Evolutionary conservation across 1,140 invertebrate species (phyloP).

Genomic region (Zaprionus africanus): DNA sequence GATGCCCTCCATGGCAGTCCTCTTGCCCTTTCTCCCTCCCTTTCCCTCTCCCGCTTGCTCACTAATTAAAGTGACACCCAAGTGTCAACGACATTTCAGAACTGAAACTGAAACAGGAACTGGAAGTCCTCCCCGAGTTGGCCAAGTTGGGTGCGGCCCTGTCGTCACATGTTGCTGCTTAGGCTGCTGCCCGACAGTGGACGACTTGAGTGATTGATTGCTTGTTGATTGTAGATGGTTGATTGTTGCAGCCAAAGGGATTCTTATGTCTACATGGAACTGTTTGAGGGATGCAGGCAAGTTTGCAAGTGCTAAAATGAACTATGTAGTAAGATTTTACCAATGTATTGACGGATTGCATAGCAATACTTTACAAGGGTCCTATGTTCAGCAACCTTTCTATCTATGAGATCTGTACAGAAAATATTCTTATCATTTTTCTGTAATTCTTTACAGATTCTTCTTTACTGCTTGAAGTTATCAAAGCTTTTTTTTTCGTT

Average conservation of each 20-base stretch:
- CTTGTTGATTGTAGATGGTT: conserved; percentile 57
- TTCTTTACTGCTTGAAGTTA: no score
- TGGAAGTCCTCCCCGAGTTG: background rate
- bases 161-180: conserved; percentile 48
- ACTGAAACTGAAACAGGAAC: background rate
- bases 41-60: conserved; percentile 4
- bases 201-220: conserved; percentile 60
- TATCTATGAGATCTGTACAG: no score
- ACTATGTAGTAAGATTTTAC: background rate
- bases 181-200: conserved; percentile 28
- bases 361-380: background rate
- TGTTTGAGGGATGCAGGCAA: background rate
- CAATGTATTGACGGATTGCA: background rate
- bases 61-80: conserved; percentile 60
- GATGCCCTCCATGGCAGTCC: conserved; percentile 22
- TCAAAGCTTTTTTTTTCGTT: background rate
- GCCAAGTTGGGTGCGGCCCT: conserved; percentile 2
- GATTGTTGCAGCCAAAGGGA: conserved; percentile 49
- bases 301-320: background rate
- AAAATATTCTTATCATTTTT: no score
- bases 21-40: background rate
- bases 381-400: no score
- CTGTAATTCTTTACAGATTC: no score
- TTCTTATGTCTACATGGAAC: conserved; percentile 25
- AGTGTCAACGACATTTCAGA: conserved; percentile 39